A percentile compares a stretch with the other conserved stretches of the same genome.
Conservation (phyloP, 2,888 invertebrate genomes). For the Drosophila niveifrons region DNA sequence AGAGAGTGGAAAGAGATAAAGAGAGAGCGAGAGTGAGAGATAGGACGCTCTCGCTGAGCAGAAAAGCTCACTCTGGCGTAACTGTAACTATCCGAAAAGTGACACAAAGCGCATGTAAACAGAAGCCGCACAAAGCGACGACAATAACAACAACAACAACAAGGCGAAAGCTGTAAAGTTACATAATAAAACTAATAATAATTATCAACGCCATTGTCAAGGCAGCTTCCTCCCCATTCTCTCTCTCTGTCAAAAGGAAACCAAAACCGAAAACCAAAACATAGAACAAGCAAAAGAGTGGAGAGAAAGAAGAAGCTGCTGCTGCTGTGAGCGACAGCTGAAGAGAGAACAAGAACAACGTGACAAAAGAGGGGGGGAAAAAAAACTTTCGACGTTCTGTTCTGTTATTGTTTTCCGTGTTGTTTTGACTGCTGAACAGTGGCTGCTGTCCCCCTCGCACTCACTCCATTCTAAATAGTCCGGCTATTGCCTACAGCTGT, state of each 20-base stretch:
- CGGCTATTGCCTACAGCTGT: conserved; percentile 45
- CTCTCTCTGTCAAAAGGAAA: conserved; percentile 16
- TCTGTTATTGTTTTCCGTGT: conserved; percentile 58
- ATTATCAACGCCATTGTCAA: conserved; percentile 80
- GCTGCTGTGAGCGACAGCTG: conserved; percentile 7
- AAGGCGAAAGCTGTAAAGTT: conserved; percentile 67
- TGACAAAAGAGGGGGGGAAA: conserved; percentile 15
- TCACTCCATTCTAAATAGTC: conserved; percentile 1
- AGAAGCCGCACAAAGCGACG: conserved; percentile 46
- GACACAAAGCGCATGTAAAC: conserved; percentile 67
- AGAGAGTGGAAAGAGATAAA: not conserved
- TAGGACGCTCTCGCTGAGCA: not conserved
- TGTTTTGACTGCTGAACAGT: conserved; percentile 45
- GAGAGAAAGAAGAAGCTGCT: not conserved
- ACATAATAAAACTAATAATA: conserved; percentile 82
- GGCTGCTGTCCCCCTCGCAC: not conserved
- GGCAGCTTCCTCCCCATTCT: conserved; percentile 30
- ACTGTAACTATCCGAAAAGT: conserved; percentile 54
- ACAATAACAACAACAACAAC: conserved; percentile 16
- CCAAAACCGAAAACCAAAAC: conserved; percentile 45
- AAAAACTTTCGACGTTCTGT: conserved; percentile 43
- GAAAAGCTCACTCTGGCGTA: conserved; percentile 23
- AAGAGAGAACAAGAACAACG: not conserved
- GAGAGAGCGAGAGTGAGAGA: not conserved
- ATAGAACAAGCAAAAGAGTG: conserved; percentile 18